Conservation (phyloP, 2,113 vertebrate genomes). For the Heptranchias perlo region DNA sequence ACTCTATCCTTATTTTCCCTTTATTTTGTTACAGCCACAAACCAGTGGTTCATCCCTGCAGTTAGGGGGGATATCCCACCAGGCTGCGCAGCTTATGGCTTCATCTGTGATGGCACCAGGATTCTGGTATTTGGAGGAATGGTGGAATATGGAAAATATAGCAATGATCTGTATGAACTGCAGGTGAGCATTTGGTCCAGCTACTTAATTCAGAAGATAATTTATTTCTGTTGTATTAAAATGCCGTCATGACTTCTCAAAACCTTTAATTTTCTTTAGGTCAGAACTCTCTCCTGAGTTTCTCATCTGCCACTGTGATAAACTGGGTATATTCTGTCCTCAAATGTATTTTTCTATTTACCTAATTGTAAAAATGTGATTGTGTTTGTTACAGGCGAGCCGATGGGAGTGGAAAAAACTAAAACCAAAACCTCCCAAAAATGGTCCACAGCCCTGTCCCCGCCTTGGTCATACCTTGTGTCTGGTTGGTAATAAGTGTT, state of each 20-base stretch:
- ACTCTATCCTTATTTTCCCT: too few relatives aligned
- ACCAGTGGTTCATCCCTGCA: constrained; percentile 95
- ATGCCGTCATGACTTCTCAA: not conserved
- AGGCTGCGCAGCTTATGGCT: constrained; percentile 91
- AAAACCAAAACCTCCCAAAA: constrained; percentile 73
- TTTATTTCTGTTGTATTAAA: not conserved
- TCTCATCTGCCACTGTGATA: not conserved
- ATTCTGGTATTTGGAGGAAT: constrained; percentile 94
- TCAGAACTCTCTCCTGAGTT: not conserved
- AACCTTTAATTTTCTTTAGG: not conserved
- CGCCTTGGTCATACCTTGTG: constrained; percentile 82
- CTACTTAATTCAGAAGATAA: not conserved
- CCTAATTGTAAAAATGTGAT: not conserved
- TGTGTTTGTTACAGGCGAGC: constrained; percentile 68
- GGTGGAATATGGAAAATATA: constrained; percentile 97
- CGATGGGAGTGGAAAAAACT: constrained; percentile 98
- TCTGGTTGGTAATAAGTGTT: constrained; percentile 81
- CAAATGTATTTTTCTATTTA: not conserved
- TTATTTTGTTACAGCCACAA: constrained; percentile 65
- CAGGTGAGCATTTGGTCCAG: constrained; percentile 65
- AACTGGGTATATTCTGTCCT: not conserved
- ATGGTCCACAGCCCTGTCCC: constrained; percentile 74
- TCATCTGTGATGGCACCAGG: constrained; percentile 88
- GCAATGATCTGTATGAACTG: constrained; percentile 86
- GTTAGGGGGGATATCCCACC: constrained; percentile 96